These are phyloP conservation scores for Notiomystis cincta DNA, from an alignment of 2,113 vertebrate species.

Conservation along the genomic window DNA sequence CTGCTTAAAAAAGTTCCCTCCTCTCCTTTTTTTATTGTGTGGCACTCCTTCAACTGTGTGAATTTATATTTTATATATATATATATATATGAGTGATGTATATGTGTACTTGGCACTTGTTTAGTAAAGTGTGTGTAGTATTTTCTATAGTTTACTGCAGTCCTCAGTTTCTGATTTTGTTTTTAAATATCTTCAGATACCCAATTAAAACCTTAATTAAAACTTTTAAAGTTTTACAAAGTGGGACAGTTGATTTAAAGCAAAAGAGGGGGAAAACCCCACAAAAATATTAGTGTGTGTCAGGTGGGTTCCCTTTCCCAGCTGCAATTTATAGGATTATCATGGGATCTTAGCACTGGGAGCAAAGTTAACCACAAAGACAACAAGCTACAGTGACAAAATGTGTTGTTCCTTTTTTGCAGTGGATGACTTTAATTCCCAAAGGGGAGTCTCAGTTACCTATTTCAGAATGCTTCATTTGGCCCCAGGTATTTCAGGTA, in stretches of 20 bases:
- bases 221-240: background rate
- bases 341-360: background rate
- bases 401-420: background rate
- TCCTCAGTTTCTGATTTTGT: background rate
- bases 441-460: slow-evolving; percentile 73
- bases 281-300: background rate
- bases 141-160: background rate
- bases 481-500: slow-evolving; percentile 82
- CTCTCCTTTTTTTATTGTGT: fast-evolving
- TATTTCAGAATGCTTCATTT: slow-evolving; percentile 77
- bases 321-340: background rate
- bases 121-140: background rate
- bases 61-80: background rate
- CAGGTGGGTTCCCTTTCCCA: background rate
- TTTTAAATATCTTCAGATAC: background rate
- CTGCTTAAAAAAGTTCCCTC: background rate
- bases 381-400: slow-evolving; percentile 48
- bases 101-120: background rate
- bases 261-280: fast-evolving
- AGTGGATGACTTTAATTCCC: slow-evolving; percentile 61
- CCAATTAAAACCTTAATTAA: background rate
- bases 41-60: background rate
- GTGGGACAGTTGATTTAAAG: background rate
- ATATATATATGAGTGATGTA: background rate
- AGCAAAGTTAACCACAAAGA: slow-evolving; percentile 7